These are phyloP conservation scores for Phallusia fumigata DNA, from an alignment of 23 tunicate species.

Conservation along the genomic window DNA sequence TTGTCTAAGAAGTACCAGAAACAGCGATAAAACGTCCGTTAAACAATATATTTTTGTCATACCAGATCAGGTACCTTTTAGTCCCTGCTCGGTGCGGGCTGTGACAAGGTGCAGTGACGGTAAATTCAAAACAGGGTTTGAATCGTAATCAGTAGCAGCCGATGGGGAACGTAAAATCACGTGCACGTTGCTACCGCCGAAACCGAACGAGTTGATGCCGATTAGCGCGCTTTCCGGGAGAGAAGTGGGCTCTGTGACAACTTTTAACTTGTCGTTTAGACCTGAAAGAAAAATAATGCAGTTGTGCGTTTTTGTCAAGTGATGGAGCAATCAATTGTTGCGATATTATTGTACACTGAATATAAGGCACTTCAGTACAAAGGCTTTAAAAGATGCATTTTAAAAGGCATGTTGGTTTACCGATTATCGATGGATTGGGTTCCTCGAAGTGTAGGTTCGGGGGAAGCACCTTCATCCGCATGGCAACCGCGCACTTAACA, in stretches of 20 bases:
- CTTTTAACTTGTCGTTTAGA: constrained; percentile 1
- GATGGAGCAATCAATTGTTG: too few species aligned
- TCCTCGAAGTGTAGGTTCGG: constrained; percentile 23
- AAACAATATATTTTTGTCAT: not conserved
- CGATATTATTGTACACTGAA: too few species aligned
- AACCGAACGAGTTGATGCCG: constrained; percentile 39
- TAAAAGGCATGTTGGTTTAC: constrained; percentile 5
- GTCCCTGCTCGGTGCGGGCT: constrained; percentile 23
- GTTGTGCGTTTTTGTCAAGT: too few species aligned
- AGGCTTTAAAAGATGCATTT: too few species aligned
- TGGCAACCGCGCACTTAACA: constrained; percentile 24
- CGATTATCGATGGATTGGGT: constrained; percentile 27
- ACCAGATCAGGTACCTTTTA: constrained; percentile 1
- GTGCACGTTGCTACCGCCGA: constrained; percentile 38
- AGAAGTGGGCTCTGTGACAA: constrained; percentile 16
- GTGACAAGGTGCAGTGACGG: constrained; percentile 5
- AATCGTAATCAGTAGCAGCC: not conserved
- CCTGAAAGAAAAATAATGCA: not conserved
- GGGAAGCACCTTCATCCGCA: constrained; percentile 24
- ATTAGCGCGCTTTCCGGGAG: not conserved
- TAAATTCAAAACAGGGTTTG: not conserved
- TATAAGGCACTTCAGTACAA: too few species aligned
- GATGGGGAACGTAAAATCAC: not conserved
- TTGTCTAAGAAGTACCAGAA: constrained; percentile 1
- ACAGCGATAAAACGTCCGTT: not conserved